Evolutionary conservation across 2,113 vertebrate genomes (phyloP).

Genomic region (Leptobrachium ailaonicum): DNA sequence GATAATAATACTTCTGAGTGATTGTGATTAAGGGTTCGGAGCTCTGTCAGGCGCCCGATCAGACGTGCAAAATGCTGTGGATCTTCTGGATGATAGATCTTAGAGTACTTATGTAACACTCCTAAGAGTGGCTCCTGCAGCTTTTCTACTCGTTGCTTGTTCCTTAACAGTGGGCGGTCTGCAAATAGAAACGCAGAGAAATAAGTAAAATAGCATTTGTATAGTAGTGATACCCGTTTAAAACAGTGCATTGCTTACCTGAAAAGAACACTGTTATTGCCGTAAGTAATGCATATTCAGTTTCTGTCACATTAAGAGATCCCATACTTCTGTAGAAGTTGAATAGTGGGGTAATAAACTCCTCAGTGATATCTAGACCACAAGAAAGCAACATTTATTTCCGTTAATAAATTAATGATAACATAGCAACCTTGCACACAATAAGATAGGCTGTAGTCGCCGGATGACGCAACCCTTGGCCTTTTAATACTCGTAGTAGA

Average conservation of each 20-base stretch:
- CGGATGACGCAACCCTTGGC: too few relatives aligned
- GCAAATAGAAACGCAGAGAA: conserved; percentile 49
- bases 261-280: conserved; percentile 88
- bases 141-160: conserved; percentile 80
- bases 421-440: too few relatives aligned
- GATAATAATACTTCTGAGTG: conserved; percentile 78
- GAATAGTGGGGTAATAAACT: conserved; percentile 80
- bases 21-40: conserved; percentile 83
- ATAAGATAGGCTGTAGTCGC: too few relatives aligned
- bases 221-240: neutral
- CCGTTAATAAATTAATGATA: too few relatives aligned
- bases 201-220: neutral
- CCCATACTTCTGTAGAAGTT: conserved; percentile 92
- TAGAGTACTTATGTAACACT: conserved; percentile 80
- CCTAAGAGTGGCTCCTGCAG: conserved; percentile 86
- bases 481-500: too few relatives aligned
- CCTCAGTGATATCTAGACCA: conserved; percentile 74
- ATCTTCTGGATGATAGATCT: conserved; percentile 70
- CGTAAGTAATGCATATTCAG: conserved; percentile 86
- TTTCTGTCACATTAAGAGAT: conserved; percentile 78
- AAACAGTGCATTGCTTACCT: conserved; percentile 65
- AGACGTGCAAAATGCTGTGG: conserved; percentile 83
- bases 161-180: conserved; percentile 81
- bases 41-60: conserved; percentile 82
- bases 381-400: too few relatives aligned